Evolutionary conservation across 2,113 vertebrate species (phyloP), one percentile per base, ranked within the genome.

Genomic region (Microcebus griseorufus): DNA sequence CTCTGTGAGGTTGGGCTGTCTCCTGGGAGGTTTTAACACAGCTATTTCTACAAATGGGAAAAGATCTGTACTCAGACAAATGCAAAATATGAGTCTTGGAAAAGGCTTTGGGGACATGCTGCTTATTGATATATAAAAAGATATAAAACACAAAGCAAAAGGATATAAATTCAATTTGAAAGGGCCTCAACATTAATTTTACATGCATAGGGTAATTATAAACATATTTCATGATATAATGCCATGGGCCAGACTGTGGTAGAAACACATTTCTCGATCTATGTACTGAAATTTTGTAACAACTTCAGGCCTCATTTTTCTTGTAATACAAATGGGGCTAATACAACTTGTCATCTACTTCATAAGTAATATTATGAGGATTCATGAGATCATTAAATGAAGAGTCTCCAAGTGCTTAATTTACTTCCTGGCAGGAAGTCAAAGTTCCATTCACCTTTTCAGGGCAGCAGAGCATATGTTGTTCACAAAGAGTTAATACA

Each of bases 351-450:
- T 95, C 95, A 97, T 82, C 67, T 88, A 58, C 34, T 85, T 95
- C 84, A 93, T 85, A 96, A 83, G 42, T 81, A 96, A 86, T 96
- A 93, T 94, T 92, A 97, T 93, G 85, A 96, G 92, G 60, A 95
- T 96, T 94, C 94, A 97, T 97, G 84, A 97, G 80, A 79, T 96
- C 72, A 90, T 96, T 97, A 96, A 90, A 78, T 73, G 60, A 96
- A 95, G 62, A 92, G 6, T 92, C 32, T 90, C 55, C 37, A 92
- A 94, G 70, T 93, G 62, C 29, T 97, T 96, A 90, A 97, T 96
- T 96, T 94, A 69, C 42, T 95, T 37, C 9, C 70, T 94, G 81
- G 80, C 39, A 95, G 29, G 67, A 94, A 58, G 17, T 81, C 58
- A 87, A 20, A 83, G 70, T 67, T 93, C 45, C 37, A 78, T 79